Percentiles rank a stretch among this genome's conserved stretches.
These are phyloP conservation scores for Apostichopus californicus DNA, from an alignment of 35 echinoderm and acorn worm genomes.

Conservation along the genomic window DNA sequence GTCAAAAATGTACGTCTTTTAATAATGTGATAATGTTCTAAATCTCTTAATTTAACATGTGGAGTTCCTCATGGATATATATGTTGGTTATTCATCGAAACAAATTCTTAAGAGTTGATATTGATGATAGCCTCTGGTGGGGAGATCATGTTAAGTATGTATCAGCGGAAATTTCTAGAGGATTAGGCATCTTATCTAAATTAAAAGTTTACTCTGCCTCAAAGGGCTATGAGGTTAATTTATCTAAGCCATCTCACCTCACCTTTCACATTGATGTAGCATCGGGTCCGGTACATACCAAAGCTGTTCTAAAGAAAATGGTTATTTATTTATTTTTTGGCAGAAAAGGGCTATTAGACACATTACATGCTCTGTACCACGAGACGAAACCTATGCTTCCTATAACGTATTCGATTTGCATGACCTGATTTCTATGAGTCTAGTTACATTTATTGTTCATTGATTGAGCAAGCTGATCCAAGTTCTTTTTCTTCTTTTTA, in stretches of 20 bases:
- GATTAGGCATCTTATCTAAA: slow-evolving; percentile 2
- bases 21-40: neutral
- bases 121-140: no score
- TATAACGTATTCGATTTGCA: neutral
- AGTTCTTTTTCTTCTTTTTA: no score
- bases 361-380: neutral
- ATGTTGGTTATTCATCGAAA: neutral
- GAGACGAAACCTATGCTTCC: neutral
- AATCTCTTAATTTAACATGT: neutral
- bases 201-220: slow-evolving; percentile 8
- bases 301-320: neutral
- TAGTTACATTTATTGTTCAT: neutral
- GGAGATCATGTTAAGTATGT: neutral
- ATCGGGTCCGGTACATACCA: neutral
- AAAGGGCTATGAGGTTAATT: neutral
- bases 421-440: neutral
- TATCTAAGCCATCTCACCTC: neutral
- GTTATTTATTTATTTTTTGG: neutral
- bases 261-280: neutral
- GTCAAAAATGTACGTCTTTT: neutral
- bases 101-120: neutral
- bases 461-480: neutral
- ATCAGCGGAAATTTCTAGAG: neutral
- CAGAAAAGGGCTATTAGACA: neutral
- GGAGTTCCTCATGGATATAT: neutral